phyloP scores from a whole-genome alignment of 2,797 vertebrate genomes.

The Bryconaethiops microstoma region DNA sequence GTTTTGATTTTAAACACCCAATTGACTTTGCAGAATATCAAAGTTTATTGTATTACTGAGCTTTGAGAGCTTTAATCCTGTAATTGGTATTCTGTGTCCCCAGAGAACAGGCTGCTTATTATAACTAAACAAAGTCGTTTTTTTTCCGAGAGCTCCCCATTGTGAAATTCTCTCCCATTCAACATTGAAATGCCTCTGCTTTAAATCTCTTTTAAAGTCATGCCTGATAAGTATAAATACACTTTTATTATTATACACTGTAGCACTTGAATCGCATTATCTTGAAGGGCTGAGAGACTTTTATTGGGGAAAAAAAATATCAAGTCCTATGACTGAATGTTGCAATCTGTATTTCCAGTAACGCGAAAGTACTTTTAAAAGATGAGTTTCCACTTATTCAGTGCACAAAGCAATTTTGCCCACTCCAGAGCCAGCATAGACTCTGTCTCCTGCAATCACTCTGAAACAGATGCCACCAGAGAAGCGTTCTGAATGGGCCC shows the following conservation, averaged over 20 bases:
- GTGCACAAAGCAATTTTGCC: constrained; percentile 48
- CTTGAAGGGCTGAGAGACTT: constrained; percentile 22
- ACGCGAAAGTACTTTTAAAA: constrained; percentile 42
- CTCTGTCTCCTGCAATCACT: constrained; percentile 46
- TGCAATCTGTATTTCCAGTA: constrained; percentile 37
- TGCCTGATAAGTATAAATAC: constrained; percentile 31
- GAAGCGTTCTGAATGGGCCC: constrained; percentile 29
- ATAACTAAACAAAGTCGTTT: constrained; percentile 13
- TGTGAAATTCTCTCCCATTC: constrained; percentile 14
- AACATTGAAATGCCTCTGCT: constrained; percentile 7
- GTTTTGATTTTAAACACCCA: background rate
- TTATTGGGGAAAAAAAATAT: constrained; percentile 43
- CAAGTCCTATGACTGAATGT: constrained; percentile 34
- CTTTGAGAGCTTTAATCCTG: constrained; percentile 6
- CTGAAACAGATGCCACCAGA: constrained; percentile 47
- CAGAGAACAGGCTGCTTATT: background rate
- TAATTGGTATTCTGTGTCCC: constrained; percentile 14
- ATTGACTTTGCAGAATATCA: background rate
- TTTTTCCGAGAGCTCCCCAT: constrained; percentile 6
- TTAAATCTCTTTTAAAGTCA: constrained; percentile 36
- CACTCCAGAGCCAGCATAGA: constrained; percentile 41
- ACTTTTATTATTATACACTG: constrained; percentile 31
- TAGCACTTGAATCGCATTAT: constrained; percentile 43
- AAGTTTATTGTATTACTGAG: background rate
- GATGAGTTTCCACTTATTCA: constrained; percentile 42